Base-by-base conservation (phyloP, 2,888 invertebrate genomes). In the Malachius bipustulatus region DNA sequence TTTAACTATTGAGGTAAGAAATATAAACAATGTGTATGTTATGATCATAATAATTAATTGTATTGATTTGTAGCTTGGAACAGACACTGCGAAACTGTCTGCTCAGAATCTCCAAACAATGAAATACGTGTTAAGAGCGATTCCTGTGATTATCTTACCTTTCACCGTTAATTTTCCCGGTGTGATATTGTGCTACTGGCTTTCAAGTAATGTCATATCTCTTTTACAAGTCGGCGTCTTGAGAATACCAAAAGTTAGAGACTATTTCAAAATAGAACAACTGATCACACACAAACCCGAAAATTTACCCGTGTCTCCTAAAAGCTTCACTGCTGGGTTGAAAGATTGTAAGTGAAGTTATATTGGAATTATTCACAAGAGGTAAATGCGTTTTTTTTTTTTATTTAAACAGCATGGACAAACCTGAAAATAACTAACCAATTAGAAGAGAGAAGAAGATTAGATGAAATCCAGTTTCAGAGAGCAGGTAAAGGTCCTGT, bases 171-270 rank as follows among this genome's bases (percentile, higher is more conserved):
- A 84, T 56, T 94, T 94, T 54, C 85, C 90, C 8, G 78, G 84
- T 11, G 90, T 83, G 1, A 79, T 96, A 52, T 67, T 90, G 28
- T 77, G 82, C 16, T 96, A 96, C 56, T 96, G 94, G 94, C 72
- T 77, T 10, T 77, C 85, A 14, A 82, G 80, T 47, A 96, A 96
- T 59, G 72, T 83, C 30, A 75, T 91, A 43, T 89, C 91, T 0
- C 59, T 96, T 3, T 43, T 69, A 1, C 91, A 93, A 75, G 85
- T 83, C 4, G 73, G 75, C 4, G 34, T 90, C 35, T 61, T 96
- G 9, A 80, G 72, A 62, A 68, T 84, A 42, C 83, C 88, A 4
- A 57, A 64, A 14, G 77, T 94, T 0, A 67, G 85, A 49, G 66
- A 70, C 2, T 80, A 73, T 50, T 84, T 87, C 40, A 78, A 82